Evolutionary conservation across 2,797 vertebrate genomes (phyloP), one percentile per base, ranked within the genome.

Genomic region (Cryptoprocta ferox): DNA sequence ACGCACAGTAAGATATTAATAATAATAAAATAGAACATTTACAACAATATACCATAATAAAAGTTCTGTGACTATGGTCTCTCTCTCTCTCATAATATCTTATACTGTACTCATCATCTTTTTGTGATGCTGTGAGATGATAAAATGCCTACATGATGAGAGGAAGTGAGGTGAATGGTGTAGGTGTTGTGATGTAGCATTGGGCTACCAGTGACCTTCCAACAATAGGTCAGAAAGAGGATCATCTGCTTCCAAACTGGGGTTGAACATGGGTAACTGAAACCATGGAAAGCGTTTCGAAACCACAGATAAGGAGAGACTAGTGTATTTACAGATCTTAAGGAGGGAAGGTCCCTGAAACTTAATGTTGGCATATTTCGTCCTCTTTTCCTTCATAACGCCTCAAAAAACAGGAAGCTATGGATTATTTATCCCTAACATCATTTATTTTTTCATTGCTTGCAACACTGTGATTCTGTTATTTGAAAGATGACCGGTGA

Each of bases 401-500:
- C 14, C 26, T 89, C 30, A 83, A 53, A 92, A 83, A 66, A 28
- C 35, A 79, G 21, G 30, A 88, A 66, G 39, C 24, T 65, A 6
- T 39, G 56, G 39, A 70, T 59, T 87, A 30, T 68, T 61, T 86
- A 59, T 19, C 28, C 37, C 14, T n/a, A 45, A 87, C 70, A 81
- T 59, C 37, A 82, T 81, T 83, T 53, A 68, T 59, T 71, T 78
- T 79, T 65, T 92, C 61, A 90, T 48, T 88, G 94, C 76, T 1
- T 76, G 5, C 13, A 84, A 92, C 6, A 35, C 15, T 96, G 28
- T 88, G 70, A 68, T 30, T n/a, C 73, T 19, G 12, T 61, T 95
- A 86, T 81, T 50, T 0, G 79, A 32, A 9, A 97, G 90, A 45
- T 76, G 92, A 94, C 71, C 87, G 80, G 35, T 42, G 81, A 97